Evolutionary conservation across 2,113 vertebrate species (phyloP).

Genomic region (Thunnus thynnus): DNA sequence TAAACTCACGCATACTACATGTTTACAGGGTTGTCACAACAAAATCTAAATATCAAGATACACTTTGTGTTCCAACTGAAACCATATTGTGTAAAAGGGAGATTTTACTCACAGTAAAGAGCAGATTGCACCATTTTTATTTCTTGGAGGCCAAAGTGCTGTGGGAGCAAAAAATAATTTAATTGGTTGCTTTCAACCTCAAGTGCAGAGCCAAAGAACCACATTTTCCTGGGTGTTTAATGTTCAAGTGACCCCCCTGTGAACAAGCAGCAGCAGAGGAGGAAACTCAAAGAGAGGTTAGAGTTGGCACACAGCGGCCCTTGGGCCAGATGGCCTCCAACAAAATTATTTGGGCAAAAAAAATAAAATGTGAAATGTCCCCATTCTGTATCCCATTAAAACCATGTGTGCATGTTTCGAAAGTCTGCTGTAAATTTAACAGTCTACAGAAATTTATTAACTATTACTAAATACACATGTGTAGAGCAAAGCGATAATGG

Average conservation of each 20-base stretch:
- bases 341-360: neutral
- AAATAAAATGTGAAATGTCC: neutral
- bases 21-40: neutral
- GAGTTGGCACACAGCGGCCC: neutral
- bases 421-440: neutral
- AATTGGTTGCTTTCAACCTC: slow-evolving; percentile 18
- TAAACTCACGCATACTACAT: neutral
- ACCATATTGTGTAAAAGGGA: neutral
- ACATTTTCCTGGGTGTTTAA: neutral
- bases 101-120: neutral
- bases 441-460: too few species aligned
- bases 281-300: neutral
- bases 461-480: too few species aligned
- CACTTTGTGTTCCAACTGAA: neutral
- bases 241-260: neutral
- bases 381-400: neutral
- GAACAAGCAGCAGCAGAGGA: neutral
- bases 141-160: slow-evolving; percentile 25
- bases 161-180: slow-evolving; percentile 23
- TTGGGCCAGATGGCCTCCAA: neutral
- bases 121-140: neutral
- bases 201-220: neutral
- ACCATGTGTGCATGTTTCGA: neutral
- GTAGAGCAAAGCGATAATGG: too few species aligned
- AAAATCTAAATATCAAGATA: neutral